These are phyloP conservation scores for Callyntrura sp. DNA, from an alignment of 2,888 invertebrate genomes.

Conservation along the genomic window DNA sequence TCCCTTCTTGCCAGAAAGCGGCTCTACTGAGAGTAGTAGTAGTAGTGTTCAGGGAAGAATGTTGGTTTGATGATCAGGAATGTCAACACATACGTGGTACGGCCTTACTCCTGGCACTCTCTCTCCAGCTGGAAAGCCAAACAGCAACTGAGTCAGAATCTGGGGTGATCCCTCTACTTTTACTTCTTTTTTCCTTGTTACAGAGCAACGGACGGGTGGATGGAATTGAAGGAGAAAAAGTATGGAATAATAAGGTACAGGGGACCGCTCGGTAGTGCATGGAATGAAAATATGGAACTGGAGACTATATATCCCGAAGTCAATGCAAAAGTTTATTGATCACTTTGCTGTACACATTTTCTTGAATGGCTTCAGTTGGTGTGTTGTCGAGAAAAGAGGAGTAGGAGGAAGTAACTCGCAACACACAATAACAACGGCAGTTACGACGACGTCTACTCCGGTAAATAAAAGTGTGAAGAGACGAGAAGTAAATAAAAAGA, in stretches of 20 bases:
- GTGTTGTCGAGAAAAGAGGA: too few relatives aligned
- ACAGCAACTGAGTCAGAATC: constrained; percentile 41
- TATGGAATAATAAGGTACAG: too few relatives aligned
- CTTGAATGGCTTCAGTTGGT: not conserved
- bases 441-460: too few relatives aligned
- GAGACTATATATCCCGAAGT: too few relatives aligned
- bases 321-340: constrained; percentile 36
- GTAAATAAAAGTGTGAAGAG: not conserved
- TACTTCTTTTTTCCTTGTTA: not conserved
- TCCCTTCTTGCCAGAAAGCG: too few relatives aligned
- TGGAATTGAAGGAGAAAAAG: too few relatives aligned
- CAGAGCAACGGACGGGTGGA: not conserved
- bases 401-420: too few relatives aligned
- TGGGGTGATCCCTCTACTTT: constrained; percentile 1
- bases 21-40: not conserved
- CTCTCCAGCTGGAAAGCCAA: constrained; percentile 38
- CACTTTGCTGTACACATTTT: not conserved
- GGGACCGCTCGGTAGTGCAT: too few relatives aligned
- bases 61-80: too few relatives aligned
- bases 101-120: too few relatives aligned
- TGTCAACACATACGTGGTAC: constrained; percentile 3
- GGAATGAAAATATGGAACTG: not conserved
- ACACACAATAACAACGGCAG: too few relatives aligned
- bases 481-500: not conserved
- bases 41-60: not conserved